Evolutionary conservation across 2,888 invertebrate species (phyloP).

Genomic region (Amblyjoppa proteus): DNA sequence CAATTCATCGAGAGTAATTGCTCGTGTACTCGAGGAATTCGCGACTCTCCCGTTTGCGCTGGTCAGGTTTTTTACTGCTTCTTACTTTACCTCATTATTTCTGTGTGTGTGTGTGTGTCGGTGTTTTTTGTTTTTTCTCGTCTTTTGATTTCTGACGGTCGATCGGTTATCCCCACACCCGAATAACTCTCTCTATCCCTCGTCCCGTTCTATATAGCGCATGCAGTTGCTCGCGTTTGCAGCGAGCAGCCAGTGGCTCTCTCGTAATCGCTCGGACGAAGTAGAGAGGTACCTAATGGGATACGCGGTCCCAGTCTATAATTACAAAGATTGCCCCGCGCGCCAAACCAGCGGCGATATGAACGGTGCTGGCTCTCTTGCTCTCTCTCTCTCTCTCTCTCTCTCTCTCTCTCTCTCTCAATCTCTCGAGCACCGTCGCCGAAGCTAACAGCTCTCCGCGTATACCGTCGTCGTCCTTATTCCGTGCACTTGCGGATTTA

Average conservation of each 20-base stretch:
- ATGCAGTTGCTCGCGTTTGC: conserved; percentile 34
- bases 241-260: conserved; percentile 58
- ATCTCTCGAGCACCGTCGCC: conserved; percentile 40
- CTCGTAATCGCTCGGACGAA: conserved; percentile 62
- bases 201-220: conserved; percentile 16
- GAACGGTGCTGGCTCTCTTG: conserved; percentile 31
- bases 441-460: conserved; percentile 4
- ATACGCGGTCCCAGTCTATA: conserved; percentile 81
- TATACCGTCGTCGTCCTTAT: neutral
- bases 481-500: neutral
- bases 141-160: conserved; percentile 30
- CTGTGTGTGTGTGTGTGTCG: neutral
- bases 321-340: conserved; percentile 82
- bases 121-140: conserved; percentile 15
- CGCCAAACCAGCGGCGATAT: conserved; percentile 65
- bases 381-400: conserved; percentile 4
- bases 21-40: conserved; percentile 27
- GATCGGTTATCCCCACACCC: conserved; percentile 46
- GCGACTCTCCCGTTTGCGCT: conserved; percentile 44
- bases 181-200: conserved; percentile 40
- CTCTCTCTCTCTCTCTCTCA: neutral
- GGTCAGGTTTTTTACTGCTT: conserved; percentile 42
- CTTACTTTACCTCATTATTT: conserved; percentile 24
- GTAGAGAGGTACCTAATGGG: conserved; percentile 63
- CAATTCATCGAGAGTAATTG: conserved; percentile 23